Evolutionary conservation across 1,140 invertebrate species (phyloP).

Genomic region (Caenorhabditis brenneri): DNA sequence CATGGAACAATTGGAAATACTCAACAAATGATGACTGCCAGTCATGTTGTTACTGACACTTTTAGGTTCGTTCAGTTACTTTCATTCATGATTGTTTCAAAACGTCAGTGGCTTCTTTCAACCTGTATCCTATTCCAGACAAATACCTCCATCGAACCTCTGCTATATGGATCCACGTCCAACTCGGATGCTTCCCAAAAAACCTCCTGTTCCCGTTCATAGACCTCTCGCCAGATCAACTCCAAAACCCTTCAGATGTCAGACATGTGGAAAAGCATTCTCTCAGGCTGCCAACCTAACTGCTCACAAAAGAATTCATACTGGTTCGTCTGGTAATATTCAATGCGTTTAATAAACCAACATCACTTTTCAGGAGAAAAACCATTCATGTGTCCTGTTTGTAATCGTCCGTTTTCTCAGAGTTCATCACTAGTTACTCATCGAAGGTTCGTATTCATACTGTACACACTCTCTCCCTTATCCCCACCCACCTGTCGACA

Average conservation of each 20-base stretch:
- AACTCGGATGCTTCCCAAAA: not conserved
- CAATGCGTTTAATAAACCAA: not conserved
- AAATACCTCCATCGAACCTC: not conserved
- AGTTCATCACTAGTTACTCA: conserved; percentile 81
- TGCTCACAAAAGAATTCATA: conserved; percentile 77
- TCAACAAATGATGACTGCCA: not conserved
- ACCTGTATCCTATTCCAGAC: not conserved
- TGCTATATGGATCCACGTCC: conserved; percentile 21
- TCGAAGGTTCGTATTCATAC: conserved; percentile 67
- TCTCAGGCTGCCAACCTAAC: conserved; percentile 78
- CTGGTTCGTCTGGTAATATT: conserved; percentile 40
- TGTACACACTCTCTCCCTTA: not conserved
- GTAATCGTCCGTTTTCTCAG: conserved; percentile 86
- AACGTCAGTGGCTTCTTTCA: not conserved
- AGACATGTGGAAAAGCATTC: conserved; percentile 77
- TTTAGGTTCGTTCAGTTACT: not conserved
- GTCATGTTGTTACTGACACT: not conserved
- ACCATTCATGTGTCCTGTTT: conserved; percentile 91
- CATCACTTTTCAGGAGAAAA: conserved; percentile 73
- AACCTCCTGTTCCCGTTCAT: not conserved
- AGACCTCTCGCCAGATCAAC: not conserved
- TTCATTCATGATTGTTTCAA: not conserved
- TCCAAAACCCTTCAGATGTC: conserved; percentile 29
- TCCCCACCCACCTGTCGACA: not conserved
- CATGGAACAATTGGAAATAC: not conserved